phyloP scores from a whole-genome alignment of 2,797 vertebrate species.

The Pseudochaenichthys georgianus region DNA sequence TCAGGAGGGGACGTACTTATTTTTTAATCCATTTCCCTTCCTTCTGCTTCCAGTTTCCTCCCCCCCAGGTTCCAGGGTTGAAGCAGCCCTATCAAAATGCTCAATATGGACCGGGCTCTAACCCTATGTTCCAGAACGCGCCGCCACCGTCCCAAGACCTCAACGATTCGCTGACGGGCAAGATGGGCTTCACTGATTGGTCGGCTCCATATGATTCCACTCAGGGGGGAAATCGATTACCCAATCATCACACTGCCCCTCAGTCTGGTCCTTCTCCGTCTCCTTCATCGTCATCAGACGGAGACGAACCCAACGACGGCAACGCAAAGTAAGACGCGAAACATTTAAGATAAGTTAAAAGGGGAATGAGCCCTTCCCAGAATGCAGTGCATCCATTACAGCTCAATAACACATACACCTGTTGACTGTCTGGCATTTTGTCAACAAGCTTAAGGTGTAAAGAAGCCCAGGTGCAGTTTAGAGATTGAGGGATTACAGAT shows the following conservation, averaged over 20 bases:
- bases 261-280: constrained; percentile 88
- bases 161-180: constrained; percentile 85
- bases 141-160: constrained; percentile 87
- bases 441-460: too few species aligned
- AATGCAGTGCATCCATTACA: too few species aligned
- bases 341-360: background rate
- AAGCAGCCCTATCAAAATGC: constrained; percentile 90
- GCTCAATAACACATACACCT: too few species aligned
- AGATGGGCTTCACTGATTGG: constrained; percentile 90
- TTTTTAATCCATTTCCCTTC: background rate
- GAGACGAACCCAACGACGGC: constrained; percentile 90
- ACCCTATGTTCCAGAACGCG: constrained; percentile 87
- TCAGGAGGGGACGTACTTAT: too few species aligned
- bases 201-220: constrained; percentile 89
- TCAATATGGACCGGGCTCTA: constrained; percentile 84
- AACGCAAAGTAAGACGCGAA: constrained; percentile 87
- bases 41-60: constrained; percentile 80
- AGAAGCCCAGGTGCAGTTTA: background rate
- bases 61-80: constrained; percentile 85
- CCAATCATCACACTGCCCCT: constrained; percentile 85
- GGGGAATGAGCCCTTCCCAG: background rate
- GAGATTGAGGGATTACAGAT: constrained; percentile 15
- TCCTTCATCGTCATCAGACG: constrained; percentile 91
- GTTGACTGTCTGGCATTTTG: too few species aligned
- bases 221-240: constrained; percentile 85